A percentile compares a stretch with the other conserved stretches of the same genome.
phyloP scores from a whole-genome alignment of 2,888 invertebrate species.

The Periphyllus acericola region DNA sequence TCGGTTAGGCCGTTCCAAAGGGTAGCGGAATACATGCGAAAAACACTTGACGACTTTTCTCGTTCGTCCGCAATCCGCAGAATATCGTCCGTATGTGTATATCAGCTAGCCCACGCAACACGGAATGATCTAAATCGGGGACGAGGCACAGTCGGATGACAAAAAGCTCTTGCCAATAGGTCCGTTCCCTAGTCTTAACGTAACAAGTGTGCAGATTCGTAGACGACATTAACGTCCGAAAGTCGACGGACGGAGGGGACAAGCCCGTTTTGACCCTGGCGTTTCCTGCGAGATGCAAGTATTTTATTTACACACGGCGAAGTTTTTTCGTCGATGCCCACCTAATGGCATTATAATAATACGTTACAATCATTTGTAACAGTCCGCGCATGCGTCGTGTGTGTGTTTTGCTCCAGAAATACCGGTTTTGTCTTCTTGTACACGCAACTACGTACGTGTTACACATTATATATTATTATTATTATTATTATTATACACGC shows the following conservation, averaged over 20 bases:
- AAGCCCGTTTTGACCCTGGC: neutral
- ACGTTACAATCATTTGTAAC: conserved; percentile 34
- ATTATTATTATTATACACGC: too few relatives aligned
- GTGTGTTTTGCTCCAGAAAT: conserved; percentile 52
- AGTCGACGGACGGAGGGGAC: neutral
- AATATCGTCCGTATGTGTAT: too few relatives aligned
- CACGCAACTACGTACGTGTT: neutral
- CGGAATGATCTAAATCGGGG: too few relatives aligned
- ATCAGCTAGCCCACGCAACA: too few relatives aligned
- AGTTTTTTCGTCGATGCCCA: conserved; percentile 12
- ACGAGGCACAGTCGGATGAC: too few relatives aligned
- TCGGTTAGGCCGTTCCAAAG: too few relatives aligned
- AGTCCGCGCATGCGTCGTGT: neutral
- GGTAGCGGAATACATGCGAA: too few relatives aligned
- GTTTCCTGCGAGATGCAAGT: neutral
- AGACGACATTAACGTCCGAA: neutral
- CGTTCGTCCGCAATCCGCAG: too few relatives aligned
- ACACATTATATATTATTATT: neutral
- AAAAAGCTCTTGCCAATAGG: too few relatives aligned
- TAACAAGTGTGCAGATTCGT: neutral
- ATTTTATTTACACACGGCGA: neutral
- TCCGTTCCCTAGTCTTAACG: too few relatives aligned
- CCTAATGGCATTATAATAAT: conserved; percentile 42
- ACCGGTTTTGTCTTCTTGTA: conserved; percentile 33
- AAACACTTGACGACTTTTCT: too few relatives aligned